Base-by-base conservation (phyloP, 2,797 vertebrate genomes). In the Mus minutoides region DNA sequence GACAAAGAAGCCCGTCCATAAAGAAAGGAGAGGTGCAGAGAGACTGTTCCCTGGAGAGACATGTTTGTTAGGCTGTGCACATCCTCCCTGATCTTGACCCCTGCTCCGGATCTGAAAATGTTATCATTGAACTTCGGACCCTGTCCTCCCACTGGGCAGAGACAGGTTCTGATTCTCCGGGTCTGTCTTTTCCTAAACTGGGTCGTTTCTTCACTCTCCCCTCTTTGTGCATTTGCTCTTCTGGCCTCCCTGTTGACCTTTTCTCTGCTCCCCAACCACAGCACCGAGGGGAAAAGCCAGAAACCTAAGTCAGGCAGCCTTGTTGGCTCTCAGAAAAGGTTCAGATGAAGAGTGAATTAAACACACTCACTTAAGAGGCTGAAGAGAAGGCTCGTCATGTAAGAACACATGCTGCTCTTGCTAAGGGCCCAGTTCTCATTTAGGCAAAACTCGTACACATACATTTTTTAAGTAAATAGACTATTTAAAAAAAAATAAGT, bases 271-370 rank as follows among this genome's bases (percentile, higher is more conserved):
- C 16, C 88, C 46, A 6, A 73, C 75, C 83, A 76, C 16, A 95
- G 16, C 54, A 86, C 29, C 9, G 16, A 46, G 26, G 52, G 21
- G n/a, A 49, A 88, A 77, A 54, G 22, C 13, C 49, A 43, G 46
- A 79, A 91, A 92, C 54, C 64, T 46, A 76, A 34, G 69, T 90
- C 89, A 77, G 92, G 34, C 77, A 92, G 88, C 37, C 92, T 91
- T 94, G 73, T 79, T 96, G 52, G 46, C 67, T 93, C 49, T 96
- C 95, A 90, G 84, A 58, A 92, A 94, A 89, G 14, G 77, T 94
- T 96, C 37, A 76, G 86, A 84, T 95, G 86, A 96, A 95, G 40
- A 94, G 1, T 96, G 93, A 88, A 64, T 94, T 88, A 83, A 96
- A 96, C 95, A 76, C 86, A 92, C 77, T 89, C 56, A 58, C 24